These are phyloP conservation scores for Paralinhomoeus sp. DNA, from an alignment of 2,888 invertebrate species.

Conservation along the genomic window DNA sequence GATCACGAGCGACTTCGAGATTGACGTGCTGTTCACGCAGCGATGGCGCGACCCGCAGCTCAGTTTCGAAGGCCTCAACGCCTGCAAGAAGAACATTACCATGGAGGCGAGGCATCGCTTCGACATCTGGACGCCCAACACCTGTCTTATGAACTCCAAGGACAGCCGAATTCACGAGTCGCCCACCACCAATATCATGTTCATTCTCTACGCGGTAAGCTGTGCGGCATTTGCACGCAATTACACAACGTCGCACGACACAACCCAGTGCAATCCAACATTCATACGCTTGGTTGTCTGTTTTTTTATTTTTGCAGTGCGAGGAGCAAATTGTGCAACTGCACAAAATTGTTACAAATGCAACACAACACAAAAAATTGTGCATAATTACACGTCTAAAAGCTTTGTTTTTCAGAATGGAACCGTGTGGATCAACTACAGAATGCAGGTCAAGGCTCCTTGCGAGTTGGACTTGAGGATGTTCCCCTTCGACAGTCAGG, in stretches of 20 bases:
- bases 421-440: slow-evolving; percentile 24
- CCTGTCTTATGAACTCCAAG: slow-evolving; percentile 24
- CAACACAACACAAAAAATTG: too few relatives aligned
- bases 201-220: slow-evolving; percentile 16
- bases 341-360: too few relatives aligned
- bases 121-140: slow-evolving; percentile 24
- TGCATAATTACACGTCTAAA: too few relatives aligned
- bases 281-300: too few relatives aligned
- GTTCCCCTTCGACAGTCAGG: slow-evolving; percentile 22
- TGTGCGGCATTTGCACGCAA: too few relatives aligned
- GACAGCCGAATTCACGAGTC: slow-evolving; percentile 19
- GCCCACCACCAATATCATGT: slow-evolving; percentile 23
- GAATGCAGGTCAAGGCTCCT: slow-evolving; percentile 22
- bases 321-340: too few relatives aligned
- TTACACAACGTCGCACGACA: too few relatives aligned
- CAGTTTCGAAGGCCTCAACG: slow-evolving; percentile 9
- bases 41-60: slow-evolving; percentile 22
- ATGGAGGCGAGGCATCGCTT: slow-evolving; percentile 17
- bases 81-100: slow-evolving; percentile 20
- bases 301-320: too few relatives aligned
- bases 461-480: slow-evolving; percentile 19
- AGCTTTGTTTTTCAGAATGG: slow-evolving; percentile 17
- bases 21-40: slow-evolving; percentile 22
- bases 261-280: too few relatives aligned
- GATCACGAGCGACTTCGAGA: slow-evolving; percentile 24